These are phyloP conservation scores for Xiphias gladius DNA, from an alignment of 2,113 vertebrate genomes.

Conservation along the genomic window DNA sequence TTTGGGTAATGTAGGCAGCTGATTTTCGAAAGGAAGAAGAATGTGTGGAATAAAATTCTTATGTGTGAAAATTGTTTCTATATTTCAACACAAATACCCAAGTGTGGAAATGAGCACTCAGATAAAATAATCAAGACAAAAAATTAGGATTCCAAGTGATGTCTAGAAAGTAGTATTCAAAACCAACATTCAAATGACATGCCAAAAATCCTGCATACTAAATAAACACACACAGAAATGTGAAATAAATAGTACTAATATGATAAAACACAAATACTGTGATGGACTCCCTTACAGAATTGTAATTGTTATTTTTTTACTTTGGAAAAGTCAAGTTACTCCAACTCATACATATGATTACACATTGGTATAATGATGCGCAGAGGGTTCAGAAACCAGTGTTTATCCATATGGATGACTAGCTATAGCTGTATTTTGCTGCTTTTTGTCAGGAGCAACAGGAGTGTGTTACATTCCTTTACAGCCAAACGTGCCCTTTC, in stretches of 20 bases:
- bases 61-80: no score
- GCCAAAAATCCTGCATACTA: neutral
- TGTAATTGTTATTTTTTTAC: neutral
- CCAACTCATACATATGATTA: neutral
- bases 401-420: neutral
- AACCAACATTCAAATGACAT: neutral
- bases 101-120: no score
- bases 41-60: no score
- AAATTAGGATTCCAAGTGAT: no score
- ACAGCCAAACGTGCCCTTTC: constrained; percentile 31
- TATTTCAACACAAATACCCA: no score
- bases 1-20: no score
- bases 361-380: neutral
- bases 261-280: neutral
- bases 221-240: neutral
- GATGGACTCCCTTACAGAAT: neutral
- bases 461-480: constrained; percentile 29
- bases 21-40: no score
- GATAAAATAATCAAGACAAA: no score
- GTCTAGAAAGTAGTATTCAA: no score
- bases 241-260: neutral
- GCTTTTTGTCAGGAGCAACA: neutral
- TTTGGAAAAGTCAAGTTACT: neutral
- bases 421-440: neutral
- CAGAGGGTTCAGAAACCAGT: neutral